phyloP scores from a whole-genome alignment of 2,888 invertebrate genomes.

The Tyria jacobaeae region DNA sequence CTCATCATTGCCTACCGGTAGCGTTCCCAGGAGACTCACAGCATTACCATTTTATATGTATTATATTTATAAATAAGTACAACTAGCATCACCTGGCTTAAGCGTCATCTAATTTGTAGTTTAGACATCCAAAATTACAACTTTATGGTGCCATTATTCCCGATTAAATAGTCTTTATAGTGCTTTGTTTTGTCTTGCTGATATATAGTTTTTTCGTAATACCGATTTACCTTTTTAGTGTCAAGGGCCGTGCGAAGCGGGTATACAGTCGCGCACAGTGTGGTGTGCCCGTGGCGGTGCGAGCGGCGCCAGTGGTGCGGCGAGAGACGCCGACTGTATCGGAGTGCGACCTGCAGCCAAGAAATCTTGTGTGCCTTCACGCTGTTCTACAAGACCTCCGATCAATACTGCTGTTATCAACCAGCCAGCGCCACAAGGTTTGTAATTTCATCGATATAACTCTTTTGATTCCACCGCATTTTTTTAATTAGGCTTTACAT shows the following conservation, averaged over 20 bases:
- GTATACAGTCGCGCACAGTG: slow-evolving; percentile 83
- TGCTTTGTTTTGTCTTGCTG: not conserved
- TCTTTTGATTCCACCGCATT: too few species aligned
- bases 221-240: slow-evolving; percentile 59
- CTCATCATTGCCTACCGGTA: too few species aligned
- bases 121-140: too few species aligned
- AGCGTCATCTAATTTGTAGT: not conserved
- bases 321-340: slow-evolving; percentile 76
- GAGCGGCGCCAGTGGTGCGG: slow-evolving; percentile 69
- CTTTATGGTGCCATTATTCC: not conserved
- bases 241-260: slow-evolving; percentile 81
- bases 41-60: too few species aligned
- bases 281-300: slow-evolving; percentile 83
- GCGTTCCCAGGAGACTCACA: too few species aligned
- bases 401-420: slow-evolving; percentile 62
- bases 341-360: slow-evolving; percentile 80
- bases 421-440: slow-evolving; percentile 58
- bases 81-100: too few species aligned
- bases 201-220: not conserved
- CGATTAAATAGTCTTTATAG: not conserved
- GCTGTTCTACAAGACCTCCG: slow-evolving; percentile 69
- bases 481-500: too few species aligned
- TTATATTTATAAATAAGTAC: too few species aligned
- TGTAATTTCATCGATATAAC: slow-evolving; percentile 13
- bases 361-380: slow-evolving; percentile 71